Base-by-base conservation (phyloP, 2,888 invertebrate species). In the Gryllus longicercus region DNA sequence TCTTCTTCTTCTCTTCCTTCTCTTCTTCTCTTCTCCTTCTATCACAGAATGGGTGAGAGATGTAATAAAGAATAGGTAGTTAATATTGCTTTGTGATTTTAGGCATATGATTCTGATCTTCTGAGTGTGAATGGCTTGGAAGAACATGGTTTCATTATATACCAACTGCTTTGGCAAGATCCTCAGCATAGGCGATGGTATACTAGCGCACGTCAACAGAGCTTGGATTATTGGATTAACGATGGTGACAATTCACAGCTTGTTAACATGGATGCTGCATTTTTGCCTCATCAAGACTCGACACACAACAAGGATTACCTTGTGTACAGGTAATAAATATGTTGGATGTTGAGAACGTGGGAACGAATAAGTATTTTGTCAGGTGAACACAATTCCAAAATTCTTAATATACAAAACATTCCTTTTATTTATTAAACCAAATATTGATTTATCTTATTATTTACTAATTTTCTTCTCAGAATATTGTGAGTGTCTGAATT, bases 131-230 rank as follows among this genome's bases (percentile, higher is more conserved):
- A 94, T 85, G 92, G 90, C 80, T 89, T 93, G 8, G 95, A 95
- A 81, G 97, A 98, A 86, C 96, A 97, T 88, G 91, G 94, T 0
- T 98, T 97, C 85, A 89, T 98, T 75, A 90, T 95, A 11, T 91
- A 94, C 83, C 93, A 95, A 85, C 87, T 98, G n/a, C 92, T 94
- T 85, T 89, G 91, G 84, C 90, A 94, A 84, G 97, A 97, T 87
- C 95, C 95, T 18, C 94, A 95, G 83, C 95, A 95, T 86, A 91
- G 94, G 81, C 90, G 92, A 10, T 98, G 97, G 95, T 97, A 95
- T 86, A 91, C 95, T 49, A 95, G 96, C 77, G 93, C 94, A 0
- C 91, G 91, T 80, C 93, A 94, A 85, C 91, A 92, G 79, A 90
- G 91, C 0, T 91, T 92, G 0, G 93, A 93, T 50, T 92, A 92